Conservation (phyloP, 2,888 invertebrate genomes). For the Eumacrocentrus americanus region DNA sequence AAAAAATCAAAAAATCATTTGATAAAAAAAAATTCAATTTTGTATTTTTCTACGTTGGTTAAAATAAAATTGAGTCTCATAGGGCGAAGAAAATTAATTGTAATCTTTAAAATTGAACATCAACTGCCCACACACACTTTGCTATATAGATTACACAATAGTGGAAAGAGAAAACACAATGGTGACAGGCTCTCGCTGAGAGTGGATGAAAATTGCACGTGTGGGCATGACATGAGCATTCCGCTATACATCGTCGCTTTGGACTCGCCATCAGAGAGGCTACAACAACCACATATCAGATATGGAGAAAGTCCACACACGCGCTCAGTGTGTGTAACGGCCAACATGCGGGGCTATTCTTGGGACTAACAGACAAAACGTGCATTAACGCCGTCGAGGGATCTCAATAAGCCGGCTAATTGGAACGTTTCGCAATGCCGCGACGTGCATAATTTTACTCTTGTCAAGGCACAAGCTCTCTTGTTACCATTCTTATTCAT, state of each 20-base stretch:
- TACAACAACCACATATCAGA: not conserved
- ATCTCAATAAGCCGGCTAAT: constrained; percentile 44
- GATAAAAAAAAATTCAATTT: too few relatives aligned
- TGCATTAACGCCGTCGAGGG: constrained; percentile 21
- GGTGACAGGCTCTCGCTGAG: not conserved
- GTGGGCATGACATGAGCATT: constrained; percentile 19
- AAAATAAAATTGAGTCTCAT: too few relatives aligned
- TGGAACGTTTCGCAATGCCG: constrained; percentile 35
- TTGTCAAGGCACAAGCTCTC: not conserved
- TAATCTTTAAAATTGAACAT: too few relatives aligned
- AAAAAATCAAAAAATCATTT: too few relatives aligned
- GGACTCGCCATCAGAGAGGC: not conserved
- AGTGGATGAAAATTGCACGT: constrained; percentile 20
- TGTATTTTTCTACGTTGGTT: too few relatives aligned
- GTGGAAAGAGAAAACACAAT: constrained; percentile 11
- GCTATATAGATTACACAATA: not conserved
- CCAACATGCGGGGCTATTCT: not conserved
- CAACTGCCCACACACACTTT: not conserved
- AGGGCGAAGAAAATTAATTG: too few relatives aligned
- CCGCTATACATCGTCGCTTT: constrained; percentile 12
- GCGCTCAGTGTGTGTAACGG: constrained; percentile 1
- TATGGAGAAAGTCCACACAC: constrained; percentile 10
- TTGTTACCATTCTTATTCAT: not conserved
- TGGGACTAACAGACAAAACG: not conserved
- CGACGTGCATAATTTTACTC: constrained; percentile 4